Conservation (phyloP, 2,888 invertebrate genomes). For the Myopa testacea region DNA sequence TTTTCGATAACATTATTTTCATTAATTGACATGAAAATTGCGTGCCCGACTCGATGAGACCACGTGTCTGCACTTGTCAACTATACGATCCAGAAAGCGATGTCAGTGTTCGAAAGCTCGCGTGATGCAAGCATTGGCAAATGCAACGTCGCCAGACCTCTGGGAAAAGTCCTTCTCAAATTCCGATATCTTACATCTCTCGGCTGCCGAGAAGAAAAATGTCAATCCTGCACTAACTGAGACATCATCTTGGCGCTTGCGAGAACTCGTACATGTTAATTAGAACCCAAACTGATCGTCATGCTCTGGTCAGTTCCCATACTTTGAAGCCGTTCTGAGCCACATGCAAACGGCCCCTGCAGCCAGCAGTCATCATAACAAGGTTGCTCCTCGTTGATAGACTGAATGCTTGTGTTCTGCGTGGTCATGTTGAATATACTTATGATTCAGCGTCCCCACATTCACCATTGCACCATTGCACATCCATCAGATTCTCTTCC, state of each 20-base stretch:
- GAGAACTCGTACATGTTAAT: not conserved
- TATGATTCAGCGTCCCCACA: conserved; percentile 2
- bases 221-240: too few relatives aligned
- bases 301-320: not conserved
- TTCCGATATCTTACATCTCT: too few relatives aligned
- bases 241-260: too few relatives aligned
- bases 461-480: not conserved
- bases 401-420: not conserved
- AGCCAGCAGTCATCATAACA: not conserved
- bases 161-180: not conserved
- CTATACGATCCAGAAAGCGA: not conserved
- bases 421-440: not conserved
- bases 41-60: conserved; percentile 32
- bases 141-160: not conserved
- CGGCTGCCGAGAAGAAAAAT: too few relatives aligned
- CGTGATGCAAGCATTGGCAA: conserved; percentile 7
- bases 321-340: too few relatives aligned
- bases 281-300: not conserved
- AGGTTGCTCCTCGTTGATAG: not conserved
- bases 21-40: conserved; percentile 38
- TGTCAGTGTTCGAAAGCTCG: not conserved
- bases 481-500: conserved; percentile 23
- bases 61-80: not conserved
- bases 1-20: conserved; percentile 32
- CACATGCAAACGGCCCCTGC: not conserved